These are phyloP conservation scores for Naja naja DNA, from an alignment of 2,113 vertebrate species.

Conservation along the genomic window DNA sequence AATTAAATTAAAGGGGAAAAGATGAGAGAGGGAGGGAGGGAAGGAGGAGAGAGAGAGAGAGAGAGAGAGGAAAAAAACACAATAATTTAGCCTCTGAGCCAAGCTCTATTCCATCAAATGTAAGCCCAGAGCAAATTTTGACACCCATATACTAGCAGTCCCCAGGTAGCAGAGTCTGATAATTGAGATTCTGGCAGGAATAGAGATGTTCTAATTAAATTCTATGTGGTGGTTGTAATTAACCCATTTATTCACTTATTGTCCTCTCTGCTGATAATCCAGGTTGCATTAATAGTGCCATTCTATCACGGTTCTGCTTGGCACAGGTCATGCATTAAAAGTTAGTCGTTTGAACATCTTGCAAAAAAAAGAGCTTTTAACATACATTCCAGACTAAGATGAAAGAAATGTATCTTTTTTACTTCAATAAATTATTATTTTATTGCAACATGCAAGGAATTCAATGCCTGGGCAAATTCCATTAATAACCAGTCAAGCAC, in stretches of 20 bases:
- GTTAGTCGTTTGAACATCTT: not conserved
- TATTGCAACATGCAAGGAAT: not conserved
- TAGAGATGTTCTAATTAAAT: conserved; percentile 75
- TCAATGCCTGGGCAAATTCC: not conserved
- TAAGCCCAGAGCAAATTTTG: conserved; percentile 60
- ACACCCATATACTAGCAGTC: conserved; percentile 47
- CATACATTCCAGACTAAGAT: not conserved
- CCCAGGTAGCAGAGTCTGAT: conserved; percentile 66
- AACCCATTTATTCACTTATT: conserved; percentile 72
- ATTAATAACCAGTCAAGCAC: conserved; percentile 6
- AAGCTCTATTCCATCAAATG: conserved; percentile 40
- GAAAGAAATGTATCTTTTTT: not conserved
- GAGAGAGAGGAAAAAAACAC: not conserved
- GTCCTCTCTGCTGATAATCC: conserved; percentile 47
- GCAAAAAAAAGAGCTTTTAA: not conserved
- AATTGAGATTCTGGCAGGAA: conserved; percentile 71
- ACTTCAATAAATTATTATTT: not conserved
- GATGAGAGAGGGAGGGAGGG: not conserved
- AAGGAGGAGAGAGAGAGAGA: not conserved
- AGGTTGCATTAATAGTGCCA: conserved; percentile 38
- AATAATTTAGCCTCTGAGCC: conserved; percentile 24
- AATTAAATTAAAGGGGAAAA: too few species aligned
- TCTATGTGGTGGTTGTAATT: conserved; percentile 69
- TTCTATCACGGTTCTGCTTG: conserved; percentile 30
- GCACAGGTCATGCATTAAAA: not conserved